Conservation (phyloP, 2,888 invertebrate species). For the Acheta domesticus region DNA sequence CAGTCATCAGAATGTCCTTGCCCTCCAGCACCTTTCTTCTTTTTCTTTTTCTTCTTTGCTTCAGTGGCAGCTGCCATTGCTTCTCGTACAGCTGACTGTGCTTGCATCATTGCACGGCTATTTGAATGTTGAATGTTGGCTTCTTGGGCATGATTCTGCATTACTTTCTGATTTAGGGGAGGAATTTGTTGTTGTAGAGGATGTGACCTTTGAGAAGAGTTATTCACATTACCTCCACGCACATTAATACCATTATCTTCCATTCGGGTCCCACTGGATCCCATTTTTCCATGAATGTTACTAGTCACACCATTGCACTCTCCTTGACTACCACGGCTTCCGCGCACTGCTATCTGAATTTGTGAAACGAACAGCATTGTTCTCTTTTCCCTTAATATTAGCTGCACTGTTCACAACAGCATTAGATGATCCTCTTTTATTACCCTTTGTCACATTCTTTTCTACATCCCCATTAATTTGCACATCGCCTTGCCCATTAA, state of each 20-base stretch:
- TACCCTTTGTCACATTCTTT: slow-evolving; percentile 46
- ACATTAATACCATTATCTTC: slow-evolving; percentile 22
- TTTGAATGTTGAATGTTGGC: not conserved
- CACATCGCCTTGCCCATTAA: slow-evolving; percentile 41
- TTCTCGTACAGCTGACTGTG: slow-evolving; percentile 27
- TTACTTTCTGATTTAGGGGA: slow-evolving; percentile 20
- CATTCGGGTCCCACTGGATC: not conserved
- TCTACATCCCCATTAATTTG: slow-evolving; percentile 44
- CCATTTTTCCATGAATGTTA: slow-evolving; percentile 34
- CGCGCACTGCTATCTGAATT: slow-evolving; percentile 31
- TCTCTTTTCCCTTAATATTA: slow-evolving; percentile 36
- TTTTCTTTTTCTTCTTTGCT: slow-evolving; percentile 41
- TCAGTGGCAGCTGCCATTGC: slow-evolving; percentile 36
- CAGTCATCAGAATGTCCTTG: slow-evolving; percentile 39
- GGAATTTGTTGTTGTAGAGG: slow-evolving; percentile 19
- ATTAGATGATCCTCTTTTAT: slow-evolving; percentile 45
- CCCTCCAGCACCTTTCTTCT: slow-evolving; percentile 36
- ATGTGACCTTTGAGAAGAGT: not conserved
- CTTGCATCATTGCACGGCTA: not conserved
- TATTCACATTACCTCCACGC: not conserved
- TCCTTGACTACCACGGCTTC: slow-evolving; percentile 29
- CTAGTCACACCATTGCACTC: slow-evolving; percentile 44
- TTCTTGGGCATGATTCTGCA: slow-evolving; percentile 18
- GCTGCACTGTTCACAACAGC: slow-evolving; percentile 25
- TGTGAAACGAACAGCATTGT: slow-evolving; percentile 31